Evolutionary conservation across 2,113 vertebrate genomes (phyloP).

Genomic region (western clawed frog (Xenopus tropicalis)): UCB_Xtro_10.0 CM004448.2:136599001-136599500

Average conservation of each 20-base stretch:
- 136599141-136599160: too few species aligned
- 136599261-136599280: constrained; percentile 32
- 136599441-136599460: constrained; percentile 24
- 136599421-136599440: not conserved
- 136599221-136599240: constrained; percentile 28
- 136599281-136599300: constrained; percentile 34
- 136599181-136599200: constrained; percentile 29
- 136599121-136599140: not conserved
- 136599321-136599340: not conserved
- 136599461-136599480: not conserved
- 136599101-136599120: constrained; percentile 1
- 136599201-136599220: constrained; percentile 31
- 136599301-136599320: constrained; percentile 20
- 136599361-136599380: constrained; percentile 22
- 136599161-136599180: constrained; percentile 16
- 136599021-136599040: constrained; percentile 6
- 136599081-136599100: constrained; percentile 18
- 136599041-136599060: constrained; percentile 15
- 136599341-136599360: constrained; percentile 15
- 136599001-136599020: too few species aligned
- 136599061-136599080: constrained; percentile 1
- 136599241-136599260: constrained; percentile 42
- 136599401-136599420: constrained; percentile 29
- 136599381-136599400: constrained; percentile 22
- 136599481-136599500: not conserved